Evolutionary conservation across 1,140 invertebrate species (phyloP).

Genomic region (Spodoptera litura): DNA sequence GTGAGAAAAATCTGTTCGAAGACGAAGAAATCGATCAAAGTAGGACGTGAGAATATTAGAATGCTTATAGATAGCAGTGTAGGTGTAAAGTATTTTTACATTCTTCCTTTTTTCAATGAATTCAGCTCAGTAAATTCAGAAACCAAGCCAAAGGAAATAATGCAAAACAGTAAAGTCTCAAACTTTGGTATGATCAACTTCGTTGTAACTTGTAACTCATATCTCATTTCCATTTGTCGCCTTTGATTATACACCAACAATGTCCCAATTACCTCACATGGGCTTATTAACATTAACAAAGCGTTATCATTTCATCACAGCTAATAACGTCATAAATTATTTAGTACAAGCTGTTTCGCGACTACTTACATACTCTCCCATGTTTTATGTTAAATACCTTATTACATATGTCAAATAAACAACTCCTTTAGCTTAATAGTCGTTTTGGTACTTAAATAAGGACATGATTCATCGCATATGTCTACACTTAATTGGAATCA

Average conservation of each 20-base stretch:
- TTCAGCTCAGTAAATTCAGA: too few species aligned
- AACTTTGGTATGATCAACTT: too few species aligned
- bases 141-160: too few species aligned
- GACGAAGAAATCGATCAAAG: too few species aligned
- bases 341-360: conserved; percentile 24
- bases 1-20: too few species aligned
- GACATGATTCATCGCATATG: conserved; percentile 27
- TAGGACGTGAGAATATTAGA: too few species aligned
- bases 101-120: too few species aligned
- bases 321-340: conserved; percentile 46
- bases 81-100: too few species aligned
- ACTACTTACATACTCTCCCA: neutral
- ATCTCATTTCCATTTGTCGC: too few species aligned
- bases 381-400: conserved; percentile 32
- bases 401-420: conserved; percentile 45
- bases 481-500: conserved; percentile 33
- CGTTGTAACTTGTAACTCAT: too few species aligned
- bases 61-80: too few species aligned
- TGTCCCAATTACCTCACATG: conserved; percentile 7
- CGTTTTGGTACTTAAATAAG: neutral
- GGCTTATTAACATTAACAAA: conserved; percentile 34
- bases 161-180: too few species aligned
- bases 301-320: conserved; percentile 37
- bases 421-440: conserved; percentile 13
- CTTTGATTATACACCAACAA: conserved; percentile 13